Base-by-base conservation (phyloP, 2,888 invertebrate species). In the Diploptera punctata region DNA sequence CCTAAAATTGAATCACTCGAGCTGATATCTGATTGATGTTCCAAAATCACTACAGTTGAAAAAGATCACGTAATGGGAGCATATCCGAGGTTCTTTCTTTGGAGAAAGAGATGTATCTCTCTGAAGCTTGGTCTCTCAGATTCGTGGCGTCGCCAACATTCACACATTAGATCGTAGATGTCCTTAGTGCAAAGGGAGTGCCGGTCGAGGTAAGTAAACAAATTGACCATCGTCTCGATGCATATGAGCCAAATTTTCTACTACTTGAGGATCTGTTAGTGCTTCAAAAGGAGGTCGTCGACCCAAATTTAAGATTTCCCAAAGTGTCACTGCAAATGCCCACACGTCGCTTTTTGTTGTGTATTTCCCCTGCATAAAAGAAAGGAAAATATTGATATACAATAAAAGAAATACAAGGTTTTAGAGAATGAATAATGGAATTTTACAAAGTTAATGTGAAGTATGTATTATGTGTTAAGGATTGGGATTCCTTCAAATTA, bases 321-420 rank as follows among this genome's bases (percentile, higher is more conserved):
- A 93, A 62, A 96, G 84, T 0, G 94, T 93, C 21, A 96, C 93
- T 0, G 91, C 96, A 82, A 94, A 96, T 16, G 95, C 90, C 95
- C 96, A 97, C 1, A 95, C 94, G 82, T 97, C 96, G 80, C 92
- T 93, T 83, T 94, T 93, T 73, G 94, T 94, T 69, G 95, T 93
- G 83, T 95, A 95, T 79, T 92, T 91, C 21, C 93, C 94, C 90
- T 91, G 82, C n/a, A n/a, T n/a, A n/a, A n/a, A n/a, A n/a, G n/a
- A n/a, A n/a, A n/a, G n/a, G n/a, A n/a, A n/a, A n/a, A n/a, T n/a
- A n/a, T n/a, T n/a, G n/a, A n/a, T n/a, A n/a, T n/a, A n/a, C n/a
- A n/a, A n/a, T n/a, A n/a, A n/a, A n/a, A n/a, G n/a, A n/a, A n/a
- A n/a, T n/a, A n/a, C n/a, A n/a, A n/a, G n/a, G n/a, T n/a, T n/a